A percentile compares a stretch with the other conserved stretches of the same genome.
Evolutionary conservation across 1,140 invertebrate species (phyloP).

Genomic region (Araneus ventricosus): DNA sequence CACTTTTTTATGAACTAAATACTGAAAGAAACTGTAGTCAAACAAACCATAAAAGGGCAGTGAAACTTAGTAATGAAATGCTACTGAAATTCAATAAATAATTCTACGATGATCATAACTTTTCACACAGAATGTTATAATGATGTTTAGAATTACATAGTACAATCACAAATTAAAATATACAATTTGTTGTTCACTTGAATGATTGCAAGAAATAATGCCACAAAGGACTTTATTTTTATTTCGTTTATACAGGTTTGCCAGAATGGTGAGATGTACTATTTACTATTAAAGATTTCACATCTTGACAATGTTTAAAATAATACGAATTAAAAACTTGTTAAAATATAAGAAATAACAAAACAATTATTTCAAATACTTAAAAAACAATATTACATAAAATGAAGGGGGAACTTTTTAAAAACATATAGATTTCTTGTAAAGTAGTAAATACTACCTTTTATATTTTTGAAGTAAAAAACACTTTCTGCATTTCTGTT

Average conservation of each 20-base stretch:
- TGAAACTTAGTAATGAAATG: constrained; percentile 20
- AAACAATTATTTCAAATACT: no score
- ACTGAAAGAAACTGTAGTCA: constrained; percentile 2
- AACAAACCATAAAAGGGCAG: constrained; percentile 16
- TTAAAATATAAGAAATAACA: no score
- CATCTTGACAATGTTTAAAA: no score
- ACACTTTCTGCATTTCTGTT: no score
- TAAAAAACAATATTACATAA: no score
- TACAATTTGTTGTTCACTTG: constrained; percentile 34
- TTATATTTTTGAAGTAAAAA: no score
- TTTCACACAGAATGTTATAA: constrained; percentile 23
- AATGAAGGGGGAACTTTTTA: no score
- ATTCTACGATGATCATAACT: constrained; percentile 33
- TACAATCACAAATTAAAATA: constrained; percentile 35
- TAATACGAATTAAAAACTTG: no score
- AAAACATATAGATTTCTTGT: no score
- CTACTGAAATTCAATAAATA: constrained; percentile 45
- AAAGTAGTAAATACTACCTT: no score
- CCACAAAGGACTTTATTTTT: not conserved
- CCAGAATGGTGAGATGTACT: not conserved
- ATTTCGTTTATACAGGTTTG: constrained; percentile 44
- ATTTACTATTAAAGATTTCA: no score
- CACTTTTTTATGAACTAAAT: constrained; percentile 8
- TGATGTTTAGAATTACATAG: constrained; percentile 31
- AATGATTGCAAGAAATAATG: constrained; percentile 41